These are phyloP conservation scores for Palythoa grandiflora DNA, from an alignment of 92 coral and sea anemone species.

Conservation along the genomic window DNA sequence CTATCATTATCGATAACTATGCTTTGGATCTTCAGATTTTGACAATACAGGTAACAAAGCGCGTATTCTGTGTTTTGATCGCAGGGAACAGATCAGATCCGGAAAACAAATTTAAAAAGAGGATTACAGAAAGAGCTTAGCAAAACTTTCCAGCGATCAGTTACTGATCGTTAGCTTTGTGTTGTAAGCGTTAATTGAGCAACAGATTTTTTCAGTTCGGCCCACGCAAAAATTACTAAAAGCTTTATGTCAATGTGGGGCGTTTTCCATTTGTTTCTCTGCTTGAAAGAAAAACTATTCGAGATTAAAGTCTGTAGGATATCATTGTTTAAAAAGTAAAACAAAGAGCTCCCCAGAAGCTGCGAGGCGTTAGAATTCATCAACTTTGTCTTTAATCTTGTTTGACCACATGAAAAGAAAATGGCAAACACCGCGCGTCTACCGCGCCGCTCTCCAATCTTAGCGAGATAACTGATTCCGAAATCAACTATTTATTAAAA, in stretches of 20 bases:
- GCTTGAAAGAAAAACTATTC: conserved; percentile 13
- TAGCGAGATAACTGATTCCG: background rate
- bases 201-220: background rate
- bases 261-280: conserved; percentile 1
- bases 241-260: background rate
- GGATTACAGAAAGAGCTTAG: background rate
- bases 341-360: background rate
- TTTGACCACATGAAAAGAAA: background rate
- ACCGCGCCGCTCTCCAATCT: background rate
- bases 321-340: conserved; percentile 11
- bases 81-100: background rate
- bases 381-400: background rate
- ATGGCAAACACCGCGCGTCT: background rate
- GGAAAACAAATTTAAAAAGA: background rate
- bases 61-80: background rate
- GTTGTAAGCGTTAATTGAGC: background rate
- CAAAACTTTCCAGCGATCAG: background rate
- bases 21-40: background rate
- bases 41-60: background rate
- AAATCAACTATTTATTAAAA: background rate
- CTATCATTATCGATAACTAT: background rate
- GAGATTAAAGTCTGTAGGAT: background rate
- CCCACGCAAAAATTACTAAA: conserved; percentile 16
- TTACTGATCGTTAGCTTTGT: background rate
- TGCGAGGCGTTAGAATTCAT: background rate